These are phyloP conservation scores for Myoxocephalus aenaeus DNA, from an alignment of 2,797 vertebrate genomes.

Conservation along the genomic window DNA sequence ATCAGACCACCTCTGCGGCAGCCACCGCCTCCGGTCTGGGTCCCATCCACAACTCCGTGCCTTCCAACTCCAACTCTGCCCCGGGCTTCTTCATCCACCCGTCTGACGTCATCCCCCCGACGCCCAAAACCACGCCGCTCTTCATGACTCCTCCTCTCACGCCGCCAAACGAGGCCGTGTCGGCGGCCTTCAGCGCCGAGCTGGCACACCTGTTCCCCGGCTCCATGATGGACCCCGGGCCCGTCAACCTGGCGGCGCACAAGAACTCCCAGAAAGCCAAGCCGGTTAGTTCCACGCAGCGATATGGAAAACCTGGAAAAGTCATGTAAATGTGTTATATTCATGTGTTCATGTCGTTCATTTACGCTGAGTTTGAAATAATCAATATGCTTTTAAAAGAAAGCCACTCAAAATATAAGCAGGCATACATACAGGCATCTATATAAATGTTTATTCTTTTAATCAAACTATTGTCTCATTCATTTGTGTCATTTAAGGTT, in stretches of 20 bases:
- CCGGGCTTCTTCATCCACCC: conserved; percentile 99
- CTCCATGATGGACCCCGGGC: conserved; percentile 93
- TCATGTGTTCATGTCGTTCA: too few relatives aligned
- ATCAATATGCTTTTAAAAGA: too few relatives aligned
- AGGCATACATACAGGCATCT: too few relatives aligned
- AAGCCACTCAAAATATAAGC: too few relatives aligned
- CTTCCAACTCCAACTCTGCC: conserved; percentile 93
- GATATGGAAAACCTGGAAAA: too few relatives aligned
- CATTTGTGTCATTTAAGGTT: too few relatives aligned
- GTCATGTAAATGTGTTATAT: too few relatives aligned
- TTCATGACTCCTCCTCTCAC: conserved; percentile 99
- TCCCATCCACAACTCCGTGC: conserved; percentile 95
- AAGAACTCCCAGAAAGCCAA: conserved; percentile 94
- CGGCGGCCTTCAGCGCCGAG: conserved; percentile 96
- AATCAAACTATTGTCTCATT: too few relatives aligned
- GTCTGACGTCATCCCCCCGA: conserved; percentile 98
- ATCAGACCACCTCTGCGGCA: conserved; percentile 96
- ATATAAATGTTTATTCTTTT: too few relatives aligned
- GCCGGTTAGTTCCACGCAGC: conserved; percentile 85
- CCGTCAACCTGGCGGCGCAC: conserved; percentile 95
- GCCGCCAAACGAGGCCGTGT: conserved; percentile 97
- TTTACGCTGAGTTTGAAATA: too few relatives aligned
- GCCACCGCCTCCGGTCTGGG: conserved; percentile 90
- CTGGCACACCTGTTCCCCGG: conserved; percentile 97
- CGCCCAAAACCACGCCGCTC: conserved; percentile 97